These are phyloP conservation scores for Agrochola lota DNA, from an alignment of 2,888 invertebrate species.

Conservation along the genomic window DNA sequence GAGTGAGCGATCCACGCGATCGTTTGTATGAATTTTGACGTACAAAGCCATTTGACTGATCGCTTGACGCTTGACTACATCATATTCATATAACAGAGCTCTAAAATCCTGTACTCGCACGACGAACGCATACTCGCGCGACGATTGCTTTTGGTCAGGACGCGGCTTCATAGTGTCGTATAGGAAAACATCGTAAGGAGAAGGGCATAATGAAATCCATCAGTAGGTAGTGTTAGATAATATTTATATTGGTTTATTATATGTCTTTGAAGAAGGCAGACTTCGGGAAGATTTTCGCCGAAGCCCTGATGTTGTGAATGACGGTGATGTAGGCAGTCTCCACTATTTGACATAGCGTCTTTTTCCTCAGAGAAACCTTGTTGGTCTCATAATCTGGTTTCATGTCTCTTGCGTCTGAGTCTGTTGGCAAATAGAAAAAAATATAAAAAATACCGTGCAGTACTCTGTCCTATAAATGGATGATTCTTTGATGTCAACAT, in stretches of 20 bases:
- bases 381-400: conserved; percentile 66
- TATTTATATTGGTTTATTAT: conserved; percentile 20
- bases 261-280: conserved; percentile 78
- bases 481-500: no score
- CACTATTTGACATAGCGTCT: conserved; percentile 74
- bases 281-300: conserved; percentile 79
- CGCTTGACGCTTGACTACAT: no score
- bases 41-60: no score
- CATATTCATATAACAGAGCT: no score
- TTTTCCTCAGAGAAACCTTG: conserved; percentile 66
- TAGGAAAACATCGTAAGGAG: not conserved
- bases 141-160: not conserved
- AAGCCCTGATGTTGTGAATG: conserved; percentile 81
- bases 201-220: not conserved
- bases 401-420: conserved; percentile 68
- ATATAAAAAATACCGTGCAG: not conserved
- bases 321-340: conserved; percentile 76
- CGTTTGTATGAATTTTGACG: no score
- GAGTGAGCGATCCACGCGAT: no score
- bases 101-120: not conserved
- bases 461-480: no score
- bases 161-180: not conserved
- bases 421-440: conserved; percentile 64
- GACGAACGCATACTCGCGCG: not conserved
- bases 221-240: not conserved